Conservation (phyloP, 2,888 invertebrate genomes). For the Ceratothoa steindachneri region DNA sequence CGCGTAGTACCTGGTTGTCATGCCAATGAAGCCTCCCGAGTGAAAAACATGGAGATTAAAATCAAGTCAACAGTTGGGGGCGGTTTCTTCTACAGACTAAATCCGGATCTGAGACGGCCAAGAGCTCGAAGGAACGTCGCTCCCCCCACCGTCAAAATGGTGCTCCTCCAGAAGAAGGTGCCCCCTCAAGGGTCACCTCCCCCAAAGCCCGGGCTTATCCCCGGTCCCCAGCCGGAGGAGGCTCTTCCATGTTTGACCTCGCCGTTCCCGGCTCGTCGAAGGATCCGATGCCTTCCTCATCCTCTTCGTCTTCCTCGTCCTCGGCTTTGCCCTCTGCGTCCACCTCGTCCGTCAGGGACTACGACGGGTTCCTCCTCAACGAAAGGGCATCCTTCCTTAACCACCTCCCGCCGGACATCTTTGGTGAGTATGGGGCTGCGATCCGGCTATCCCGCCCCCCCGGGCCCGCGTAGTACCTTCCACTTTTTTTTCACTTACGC, state of each 20-base stretch:
- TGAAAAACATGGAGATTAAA: too few species aligned
- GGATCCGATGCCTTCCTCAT: slow-evolving; percentile 42
- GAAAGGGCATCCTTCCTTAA: slow-evolving; percentile 57
- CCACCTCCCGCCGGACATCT: slow-evolving; percentile 56
- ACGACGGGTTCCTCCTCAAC: slow-evolving; percentile 51
- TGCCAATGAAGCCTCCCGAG: too few species aligned
- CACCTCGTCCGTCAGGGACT: slow-evolving; percentile 7
- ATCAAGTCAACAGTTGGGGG: too few species aligned
- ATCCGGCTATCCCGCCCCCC: too few species aligned
- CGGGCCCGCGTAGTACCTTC: too few species aligned
- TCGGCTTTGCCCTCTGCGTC: slow-evolving; percentile 14
- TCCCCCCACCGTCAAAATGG: slow-evolving; percentile 29
- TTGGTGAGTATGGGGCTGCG: slow-evolving; percentile 56
- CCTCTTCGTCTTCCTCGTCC: too few species aligned
- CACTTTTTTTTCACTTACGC: too few species aligned
- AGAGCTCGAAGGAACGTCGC: slow-evolving; percentile 33
- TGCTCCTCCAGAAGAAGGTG: slow-evolving; percentile 1
- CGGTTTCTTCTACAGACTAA: too few species aligned
- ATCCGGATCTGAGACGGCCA: slow-evolving; percentile 29
- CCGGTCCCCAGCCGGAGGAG: not conserved
- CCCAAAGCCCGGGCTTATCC: not conserved
- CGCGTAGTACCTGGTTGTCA: too few species aligned
- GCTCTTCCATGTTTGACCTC: slow-evolving; percentile 21
- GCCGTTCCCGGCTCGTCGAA: slow-evolving; percentile 44
- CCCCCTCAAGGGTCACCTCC: slow-evolving; percentile 1